A percentile compares a stretch with the other conserved stretches of the same genome.
Conservation (phyloP, 2,888 invertebrate genomes). For the Neria commutata region DNA sequence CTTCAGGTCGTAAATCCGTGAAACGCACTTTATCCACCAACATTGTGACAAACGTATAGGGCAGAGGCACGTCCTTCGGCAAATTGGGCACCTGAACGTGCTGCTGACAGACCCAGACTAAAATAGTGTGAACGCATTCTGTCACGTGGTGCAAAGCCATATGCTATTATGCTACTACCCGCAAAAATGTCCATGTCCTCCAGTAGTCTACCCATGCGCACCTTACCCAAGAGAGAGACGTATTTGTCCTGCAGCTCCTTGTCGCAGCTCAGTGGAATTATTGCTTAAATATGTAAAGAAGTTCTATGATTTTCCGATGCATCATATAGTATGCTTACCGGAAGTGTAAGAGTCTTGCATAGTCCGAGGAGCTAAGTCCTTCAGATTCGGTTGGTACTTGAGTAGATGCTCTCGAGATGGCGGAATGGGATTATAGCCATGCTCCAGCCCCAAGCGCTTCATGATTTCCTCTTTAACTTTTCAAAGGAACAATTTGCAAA, state of each 20-base stretch:
- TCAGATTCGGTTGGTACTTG: slow-evolving; percentile 65
- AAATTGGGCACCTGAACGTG: slow-evolving; percentile 69
- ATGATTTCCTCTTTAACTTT: slow-evolving; percentile 46
- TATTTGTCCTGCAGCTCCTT: slow-evolving; percentile 69
- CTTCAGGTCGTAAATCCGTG: slow-evolving; percentile 62
- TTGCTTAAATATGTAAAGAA: too few relatives aligned
- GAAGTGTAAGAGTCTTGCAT: slow-evolving; percentile 73
- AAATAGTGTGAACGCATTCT: too few relatives aligned
- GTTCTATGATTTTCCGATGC: too few relatives aligned
- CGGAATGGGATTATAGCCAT: slow-evolving; percentile 62
- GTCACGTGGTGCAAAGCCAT: not conserved
- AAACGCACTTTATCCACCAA: slow-evolving; percentile 75
- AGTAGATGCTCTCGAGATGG: slow-evolving; percentile 64
- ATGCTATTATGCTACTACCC: slow-evolving; percentile 59
- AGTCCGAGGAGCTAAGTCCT: slow-evolving; percentile 68
- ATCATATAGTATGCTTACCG: too few relatives aligned
- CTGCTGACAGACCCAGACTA: slow-evolving; percentile 72
- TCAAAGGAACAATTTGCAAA: slow-evolving; percentile 1
- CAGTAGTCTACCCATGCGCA: slow-evolving; percentile 73
- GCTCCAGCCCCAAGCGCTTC: slow-evolving; percentile 52
- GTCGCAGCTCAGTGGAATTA: slow-evolving; percentile 71
- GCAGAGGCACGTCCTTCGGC: slow-evolving; percentile 64
- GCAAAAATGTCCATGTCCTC: slow-evolving; percentile 83
- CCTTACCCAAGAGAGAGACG: slow-evolving; percentile 66
- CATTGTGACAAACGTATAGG: slow-evolving; percentile 75